These are phyloP conservation scores for Caenorhabditis virilis DNA, from an alignment of 2,888 invertebrate species.

Conservation along the genomic window DNA sequence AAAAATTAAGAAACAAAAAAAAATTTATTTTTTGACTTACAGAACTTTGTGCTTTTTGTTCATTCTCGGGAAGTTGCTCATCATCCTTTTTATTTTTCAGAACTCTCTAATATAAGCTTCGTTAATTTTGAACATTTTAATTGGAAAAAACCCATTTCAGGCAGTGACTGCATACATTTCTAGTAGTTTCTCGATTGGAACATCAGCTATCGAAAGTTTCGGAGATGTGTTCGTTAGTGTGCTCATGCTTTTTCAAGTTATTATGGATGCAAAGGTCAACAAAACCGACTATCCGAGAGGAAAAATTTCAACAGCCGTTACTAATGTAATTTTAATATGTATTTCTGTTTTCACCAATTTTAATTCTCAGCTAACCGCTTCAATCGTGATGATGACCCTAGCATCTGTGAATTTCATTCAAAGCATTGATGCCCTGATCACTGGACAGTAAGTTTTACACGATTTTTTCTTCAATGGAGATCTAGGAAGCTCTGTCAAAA, in stretches of 20 bases:
- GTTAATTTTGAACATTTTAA: no score
- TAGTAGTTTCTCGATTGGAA: slow-evolving; percentile 40
- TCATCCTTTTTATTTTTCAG: no score
- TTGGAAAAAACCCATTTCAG: no score
- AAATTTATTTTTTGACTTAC: no score
- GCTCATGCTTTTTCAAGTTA: slow-evolving; percentile 19
- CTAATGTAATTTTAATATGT: no score
- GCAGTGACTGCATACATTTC: slow-evolving; percentile 21
- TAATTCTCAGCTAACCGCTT: slow-evolving; percentile 28
- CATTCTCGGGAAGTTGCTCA: no score
- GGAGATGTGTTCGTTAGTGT: slow-evolving; percentile 47
- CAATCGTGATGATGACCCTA: slow-evolving; percentile 35
- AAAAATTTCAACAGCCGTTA: slow-evolving; percentile 25
- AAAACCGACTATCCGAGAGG: slow-evolving; percentile 35
- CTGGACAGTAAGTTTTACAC: slow-evolving; percentile 12
- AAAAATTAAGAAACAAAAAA: no score
- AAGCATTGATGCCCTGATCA: slow-evolving; percentile 26
- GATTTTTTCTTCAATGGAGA: no score
- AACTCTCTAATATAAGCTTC: no score
- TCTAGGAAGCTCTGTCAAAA: no score
- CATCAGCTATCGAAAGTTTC: slow-evolving; percentile 44
- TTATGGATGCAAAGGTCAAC: slow-evolving; percentile 7
- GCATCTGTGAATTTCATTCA: slow-evolving; percentile 26
- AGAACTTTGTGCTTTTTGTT: no score
- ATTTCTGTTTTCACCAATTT: no score